Conservation (phyloP, 53 echinoderm and acorn worm genomes). For the Pentamera pediparva region DNA sequence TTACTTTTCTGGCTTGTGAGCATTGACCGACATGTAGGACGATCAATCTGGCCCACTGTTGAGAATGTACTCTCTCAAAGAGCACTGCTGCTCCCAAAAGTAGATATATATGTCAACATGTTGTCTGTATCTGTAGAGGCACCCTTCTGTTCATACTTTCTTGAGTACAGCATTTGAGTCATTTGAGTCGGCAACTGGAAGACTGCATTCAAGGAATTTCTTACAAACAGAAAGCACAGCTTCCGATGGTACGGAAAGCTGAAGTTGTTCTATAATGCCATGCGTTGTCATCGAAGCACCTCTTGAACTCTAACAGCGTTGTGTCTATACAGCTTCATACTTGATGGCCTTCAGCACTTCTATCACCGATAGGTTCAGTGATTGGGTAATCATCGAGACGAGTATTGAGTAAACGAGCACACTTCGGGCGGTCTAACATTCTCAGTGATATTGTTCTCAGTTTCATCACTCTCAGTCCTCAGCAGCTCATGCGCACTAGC, state of each 20-base stretch:
- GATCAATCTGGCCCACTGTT: slow-evolving; percentile 6
- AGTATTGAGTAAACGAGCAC: no score
- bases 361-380: not conserved
- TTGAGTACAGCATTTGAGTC: slow-evolving; percentile 2
- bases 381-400: no score
- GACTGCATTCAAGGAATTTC: slow-evolving; percentile 4
- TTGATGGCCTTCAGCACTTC: not conserved
- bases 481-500: not conserved
- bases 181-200: not conserved
- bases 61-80: slow-evolving; percentile 13
- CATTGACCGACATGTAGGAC: slow-evolving; percentile 1
- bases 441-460: no score
- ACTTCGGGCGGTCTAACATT: no score
- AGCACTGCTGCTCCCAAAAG: slow-evolving; percentile 15
- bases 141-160: not conserved
- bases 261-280: not conserved
- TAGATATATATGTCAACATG: slow-evolving; percentile 17
- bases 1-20: slow-evolving; percentile 20
- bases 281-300: not conserved
- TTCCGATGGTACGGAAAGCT: not conserved
- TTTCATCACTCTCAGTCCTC: not conserved
- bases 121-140: not conserved
- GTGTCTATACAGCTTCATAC: not conserved
- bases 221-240: slow-evolving; percentile 4
- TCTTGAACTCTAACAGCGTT: not conserved